phyloP scores from a whole-genome alignment of 2,888 invertebrate genomes.

The Apomyelois bistriatella region DNA sequence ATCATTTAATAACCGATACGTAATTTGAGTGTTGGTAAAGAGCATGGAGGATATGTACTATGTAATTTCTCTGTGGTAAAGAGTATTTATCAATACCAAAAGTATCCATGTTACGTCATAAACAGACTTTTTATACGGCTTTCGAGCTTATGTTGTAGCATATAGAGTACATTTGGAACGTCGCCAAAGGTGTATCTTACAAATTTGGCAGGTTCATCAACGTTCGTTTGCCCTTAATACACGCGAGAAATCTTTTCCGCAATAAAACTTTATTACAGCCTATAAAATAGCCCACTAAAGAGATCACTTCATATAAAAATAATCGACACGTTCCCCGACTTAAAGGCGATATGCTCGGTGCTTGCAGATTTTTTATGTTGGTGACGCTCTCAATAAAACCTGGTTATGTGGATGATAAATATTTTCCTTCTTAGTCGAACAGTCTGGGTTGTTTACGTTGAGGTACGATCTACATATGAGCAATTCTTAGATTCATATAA shows the following conservation, averaged over 20 bases:
- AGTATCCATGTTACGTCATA: background rate
- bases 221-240: constrained; percentile 62
- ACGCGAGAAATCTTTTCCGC: constrained; percentile 52
- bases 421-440: constrained; percentile 18
- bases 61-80: too few relatives aligned
- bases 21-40: too few relatives aligned
- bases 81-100: background rate
- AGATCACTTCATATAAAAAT: constrained; percentile 57
- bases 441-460: background rate
- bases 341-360: constrained; percentile 27
- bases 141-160: background rate
- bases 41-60: too few relatives aligned
- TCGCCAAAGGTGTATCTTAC: constrained; percentile 49
- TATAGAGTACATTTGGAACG: constrained; percentile 1
- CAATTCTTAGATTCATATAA: too few relatives aligned
- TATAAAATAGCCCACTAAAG: constrained; percentile 52
- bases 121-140: background rate
- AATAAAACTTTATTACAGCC: constrained; percentile 60
- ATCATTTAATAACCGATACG: too few relatives aligned
- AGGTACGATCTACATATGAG: background rate
- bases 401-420: constrained; percentile 25
- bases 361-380: constrained; percentile 34
- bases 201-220: constrained; percentile 64
- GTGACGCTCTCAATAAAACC: constrained; percentile 26
- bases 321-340: constrained; percentile 41